phyloP scores from a whole-genome alignment of 2,113 vertebrate species.

The Haemorhous mexicanus region DNA sequence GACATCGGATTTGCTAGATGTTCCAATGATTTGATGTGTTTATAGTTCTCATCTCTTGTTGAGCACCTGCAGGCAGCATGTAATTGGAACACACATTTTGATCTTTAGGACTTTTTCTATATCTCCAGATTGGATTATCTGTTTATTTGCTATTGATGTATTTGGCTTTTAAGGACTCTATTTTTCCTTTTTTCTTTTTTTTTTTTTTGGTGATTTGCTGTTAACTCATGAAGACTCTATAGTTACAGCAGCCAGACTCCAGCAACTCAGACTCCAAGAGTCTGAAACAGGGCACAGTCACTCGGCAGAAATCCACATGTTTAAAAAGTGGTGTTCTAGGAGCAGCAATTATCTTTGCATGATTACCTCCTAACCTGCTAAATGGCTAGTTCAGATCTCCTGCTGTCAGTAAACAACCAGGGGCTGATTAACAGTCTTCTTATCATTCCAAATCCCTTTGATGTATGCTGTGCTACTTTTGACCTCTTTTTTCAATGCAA shows the following conservation, averaged over 20 bases:
- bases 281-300: neutral
- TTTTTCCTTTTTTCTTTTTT: neutral
- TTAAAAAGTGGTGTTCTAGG: neutral
- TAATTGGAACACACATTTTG: neutral
- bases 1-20: neutral
- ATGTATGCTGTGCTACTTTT: neutral
- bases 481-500: constrained; percentile 1
- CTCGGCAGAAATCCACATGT: neutral
- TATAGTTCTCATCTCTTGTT: neutral
- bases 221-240: neutral
- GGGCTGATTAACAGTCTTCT: constrained; percentile 48
- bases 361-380: constrained; percentile 47
- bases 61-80: neutral
- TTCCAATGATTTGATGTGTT: neutral
- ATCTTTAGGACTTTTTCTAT: neutral
- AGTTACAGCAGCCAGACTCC: neutral
- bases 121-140: neutral
- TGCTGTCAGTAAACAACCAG: constrained; percentile 47
- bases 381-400: constrained; percentile 46
- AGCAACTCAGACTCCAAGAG: neutral
- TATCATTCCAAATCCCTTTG: constrained; percentile 34
- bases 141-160: neutral
- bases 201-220: neutral
- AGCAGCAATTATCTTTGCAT: constrained; percentile 49
- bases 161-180: neutral